Conservation (phyloP, 2,888 invertebrate genomes). For the Tetanocera ferruginea region DNA sequence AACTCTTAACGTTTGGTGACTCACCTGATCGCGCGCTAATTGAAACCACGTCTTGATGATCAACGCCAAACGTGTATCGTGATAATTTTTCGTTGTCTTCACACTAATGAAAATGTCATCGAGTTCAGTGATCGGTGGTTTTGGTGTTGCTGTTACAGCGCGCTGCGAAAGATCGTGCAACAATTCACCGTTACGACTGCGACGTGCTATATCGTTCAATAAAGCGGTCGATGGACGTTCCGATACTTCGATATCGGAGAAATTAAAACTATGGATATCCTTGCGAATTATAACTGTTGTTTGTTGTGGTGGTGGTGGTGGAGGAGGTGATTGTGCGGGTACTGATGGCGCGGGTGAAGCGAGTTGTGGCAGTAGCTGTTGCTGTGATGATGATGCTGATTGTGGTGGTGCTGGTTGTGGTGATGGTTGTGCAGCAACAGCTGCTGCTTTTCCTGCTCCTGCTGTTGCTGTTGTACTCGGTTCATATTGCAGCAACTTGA, state of each 20-base stretch:
- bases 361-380: slow-evolving; percentile 27
- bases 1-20: slow-evolving; percentile 46
- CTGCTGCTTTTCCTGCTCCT: slow-evolving; percentile 17
- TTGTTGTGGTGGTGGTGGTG: slow-evolving; percentile 49
- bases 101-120: slow-evolving; percentile 95
- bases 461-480: slow-evolving; percentile 14
- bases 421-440: neutral
- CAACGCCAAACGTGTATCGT: slow-evolving; percentile 84
- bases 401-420: neutral
- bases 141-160: slow-evolving; percentile 69
- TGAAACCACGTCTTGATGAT: slow-evolving; percentile 97
- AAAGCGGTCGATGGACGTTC: slow-evolving; percentile 63
- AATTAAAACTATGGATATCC: slow-evolving; percentile 69
- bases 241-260: slow-evolving; percentile 68
- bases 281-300: slow-evolving; percentile 69
- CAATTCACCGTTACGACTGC: slow-evolving; percentile 66
- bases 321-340: slow-evolving; percentile 42
- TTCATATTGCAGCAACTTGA: slow-evolving; percentile 19
- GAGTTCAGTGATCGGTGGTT: slow-evolving; percentile 78
- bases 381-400: slow-evolving; percentile 20
- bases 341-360: slow-evolving; percentile 38
- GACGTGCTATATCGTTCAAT: slow-evolving; percentile 62
- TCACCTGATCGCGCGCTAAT: slow-evolving; percentile 91
- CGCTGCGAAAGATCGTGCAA: slow-evolving; percentile 67
- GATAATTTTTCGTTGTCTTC: slow-evolving; percentile 92